Base-by-base conservation (phyloP, 1,140 invertebrate genomes). In the Gryllus bimaculatus region DNA sequence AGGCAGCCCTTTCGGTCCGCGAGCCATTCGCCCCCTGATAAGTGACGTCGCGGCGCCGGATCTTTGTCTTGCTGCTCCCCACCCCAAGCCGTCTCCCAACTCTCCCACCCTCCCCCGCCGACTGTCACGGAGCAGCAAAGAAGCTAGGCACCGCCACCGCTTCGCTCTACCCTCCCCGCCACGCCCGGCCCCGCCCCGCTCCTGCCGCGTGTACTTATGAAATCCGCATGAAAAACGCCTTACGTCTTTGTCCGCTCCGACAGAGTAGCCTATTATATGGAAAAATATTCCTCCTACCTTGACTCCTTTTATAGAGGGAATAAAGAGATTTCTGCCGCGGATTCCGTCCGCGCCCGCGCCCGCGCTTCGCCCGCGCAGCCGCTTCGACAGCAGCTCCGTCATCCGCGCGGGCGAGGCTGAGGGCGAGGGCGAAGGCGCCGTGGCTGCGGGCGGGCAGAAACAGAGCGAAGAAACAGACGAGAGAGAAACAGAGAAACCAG, bases 281-380 rank as follows among this genome's bases (percentile, higher is more conserved):
- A 66, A 66, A 66, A 66, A 66, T 66, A 66, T 66, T 66, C 54
- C 54, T 66, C 54, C 54, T 66, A 66, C 54, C 54, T 66, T 66
- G 54, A 66, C 54, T 66, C 54, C 54, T 66, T 66, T 66, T 66
- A 66, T 66, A 66, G 54, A 66, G 54, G 54, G 54, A 66, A 66
- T 66, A 66, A 66, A 66, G 54, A 66, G 54, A 66, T 66, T 66
- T 66, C 54, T 66, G 54, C 54, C 54, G 54, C 54, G 54, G 54
- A 66, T 66, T 66, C 54, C 54, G 54, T 18, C 54, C 2, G 10
- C 54, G 54, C 18, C 54, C 54, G 54, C 18, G 54, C 18, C 54
- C 54, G 54, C 18, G 10, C 18, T 66, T 18, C 54, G 18, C 54
- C 10, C 54, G 54, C 10, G 54, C 2, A 13, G 10, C 54, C 54